Percentiles rank a stretch among this genome's conserved stretches.
Evolutionary conservation across 2,797 vertebrate species (phyloP).

Genomic region (Sebastes iracundus): DNA sequence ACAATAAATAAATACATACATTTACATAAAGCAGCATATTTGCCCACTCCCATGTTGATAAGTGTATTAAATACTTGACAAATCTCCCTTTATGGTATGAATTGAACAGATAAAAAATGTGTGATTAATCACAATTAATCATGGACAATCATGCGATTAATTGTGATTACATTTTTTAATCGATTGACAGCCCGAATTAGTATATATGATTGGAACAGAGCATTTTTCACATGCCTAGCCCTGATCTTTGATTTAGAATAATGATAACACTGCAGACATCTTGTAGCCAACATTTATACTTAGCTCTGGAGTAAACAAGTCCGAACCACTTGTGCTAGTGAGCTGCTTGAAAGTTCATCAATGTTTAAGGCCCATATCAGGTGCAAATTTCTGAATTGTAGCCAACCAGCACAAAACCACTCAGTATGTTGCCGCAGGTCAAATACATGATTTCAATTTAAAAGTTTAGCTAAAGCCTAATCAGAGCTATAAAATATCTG

Average conservation of each 20-base stretch:
- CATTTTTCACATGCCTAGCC: background rate
- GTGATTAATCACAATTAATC: too few relatives aligned
- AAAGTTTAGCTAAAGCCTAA: background rate
- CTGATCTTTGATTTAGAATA: slow-evolving; percentile 1
- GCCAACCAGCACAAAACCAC: slow-evolving; percentile 29
- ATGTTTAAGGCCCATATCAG: slow-evolving; percentile 40
- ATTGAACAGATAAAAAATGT: too few relatives aligned
- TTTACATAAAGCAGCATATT: too few relatives aligned
- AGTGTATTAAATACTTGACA: too few relatives aligned
- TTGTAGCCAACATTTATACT: slow-evolving; percentile 40
- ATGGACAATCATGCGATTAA: too few relatives aligned
- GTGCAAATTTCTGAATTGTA: slow-evolving; percentile 22
- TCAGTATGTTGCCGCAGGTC: slow-evolving; percentile 12
- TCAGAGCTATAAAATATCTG: background rate
- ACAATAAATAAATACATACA: too few relatives aligned
- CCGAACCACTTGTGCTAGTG: slow-evolving; percentile 4
- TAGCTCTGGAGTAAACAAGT: slow-evolving; percentile 56
- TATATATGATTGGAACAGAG: background rate
- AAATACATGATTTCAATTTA: background rate
- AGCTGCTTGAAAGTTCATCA: slow-evolving; percentile 52
- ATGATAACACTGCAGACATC: slow-evolving; percentile 12
- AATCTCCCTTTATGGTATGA: fast-evolving
- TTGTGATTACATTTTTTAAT: too few relatives aligned
- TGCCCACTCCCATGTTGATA: too few relatives aligned
- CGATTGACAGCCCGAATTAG: too few relatives aligned